Conservation (phyloP, 1,140 invertebrate genomes). For the Drosophila sproati region DNA sequence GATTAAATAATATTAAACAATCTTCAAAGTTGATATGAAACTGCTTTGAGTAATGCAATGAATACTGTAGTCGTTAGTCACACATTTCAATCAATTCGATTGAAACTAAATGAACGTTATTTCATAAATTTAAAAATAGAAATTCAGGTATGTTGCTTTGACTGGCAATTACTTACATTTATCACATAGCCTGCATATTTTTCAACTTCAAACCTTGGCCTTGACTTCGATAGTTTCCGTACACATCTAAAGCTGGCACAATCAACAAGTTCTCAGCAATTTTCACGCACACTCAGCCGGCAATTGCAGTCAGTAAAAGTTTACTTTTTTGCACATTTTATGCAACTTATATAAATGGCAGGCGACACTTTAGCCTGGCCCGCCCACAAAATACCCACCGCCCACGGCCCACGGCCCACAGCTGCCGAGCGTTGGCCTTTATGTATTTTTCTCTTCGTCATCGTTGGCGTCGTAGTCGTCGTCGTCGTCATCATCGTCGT, state of each 20-base stretch:
- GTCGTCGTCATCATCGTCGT: constrained; percentile 50
- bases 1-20: too few species aligned
- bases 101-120: too few species aligned
- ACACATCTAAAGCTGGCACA: not conserved
- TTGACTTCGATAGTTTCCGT: not conserved
- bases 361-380: constrained; percentile 57
- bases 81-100: too few species aligned
- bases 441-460: constrained; percentile 55
- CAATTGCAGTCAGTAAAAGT: constrained; percentile 34
- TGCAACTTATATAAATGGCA: constrained; percentile 75
- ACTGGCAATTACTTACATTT: too few species aligned
- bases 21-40: too few species aligned
- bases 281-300: constrained; percentile 41
- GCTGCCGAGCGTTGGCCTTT: constrained; percentile 49
- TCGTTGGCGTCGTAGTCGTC: constrained; percentile 53
- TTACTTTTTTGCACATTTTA: constrained; percentile 66
- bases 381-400: constrained; percentile 12
- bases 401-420: constrained; percentile 13
- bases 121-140: too few species aligned
- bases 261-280: constrained; percentile 60
- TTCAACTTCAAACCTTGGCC: not conserved
- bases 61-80: too few species aligned
- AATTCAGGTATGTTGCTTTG: too few species aligned
- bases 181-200: not conserved
- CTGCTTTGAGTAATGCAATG: too few species aligned